Percentiles rank a stretch among this genome's conserved stretches.
phyloP scores from a whole-genome alignment of 1,140 invertebrate genomes.

The Marisa cornuarietis region DNA sequence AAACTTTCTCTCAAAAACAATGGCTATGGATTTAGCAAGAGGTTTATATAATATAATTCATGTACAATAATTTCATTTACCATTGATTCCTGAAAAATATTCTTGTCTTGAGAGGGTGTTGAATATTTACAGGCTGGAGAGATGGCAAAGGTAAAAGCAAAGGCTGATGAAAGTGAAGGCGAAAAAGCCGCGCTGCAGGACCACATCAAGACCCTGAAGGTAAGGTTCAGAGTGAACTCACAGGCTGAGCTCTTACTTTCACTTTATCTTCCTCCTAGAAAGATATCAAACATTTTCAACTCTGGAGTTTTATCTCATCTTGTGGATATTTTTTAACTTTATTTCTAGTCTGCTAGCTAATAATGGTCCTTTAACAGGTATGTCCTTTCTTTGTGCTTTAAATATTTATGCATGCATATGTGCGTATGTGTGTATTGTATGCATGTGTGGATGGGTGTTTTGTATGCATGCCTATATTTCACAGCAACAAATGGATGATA shows the following conservation, averaged over 20 bases:
- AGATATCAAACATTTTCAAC: slow-evolving; percentile 3
- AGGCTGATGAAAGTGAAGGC: slow-evolving; percentile 61
- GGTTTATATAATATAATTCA: too few relatives aligned
- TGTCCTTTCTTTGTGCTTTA: not conserved
- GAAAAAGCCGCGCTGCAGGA: slow-evolving; percentile 58
- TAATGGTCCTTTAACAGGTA: not conserved
- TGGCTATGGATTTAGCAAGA: too few relatives aligned
- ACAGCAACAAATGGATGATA: slow-evolving; percentile 53
- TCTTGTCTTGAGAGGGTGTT: too few relatives aligned
- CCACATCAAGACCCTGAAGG: slow-evolving; percentile 58
- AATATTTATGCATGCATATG: not conserved
- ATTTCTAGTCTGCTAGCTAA: not conserved
- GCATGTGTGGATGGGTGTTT: not conserved
- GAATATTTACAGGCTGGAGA: slow-evolving; percentile 46
- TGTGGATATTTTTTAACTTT: slow-evolving; percentile 4
- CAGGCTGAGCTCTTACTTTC: not conserved
- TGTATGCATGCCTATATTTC: slow-evolving; percentile 24
- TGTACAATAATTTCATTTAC: too few relatives aligned
- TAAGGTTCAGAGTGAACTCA: slow-evolving; percentile 17
- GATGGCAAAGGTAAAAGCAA: slow-evolving; percentile 60
- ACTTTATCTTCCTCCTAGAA: not conserved
- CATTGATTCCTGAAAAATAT: too few relatives aligned
- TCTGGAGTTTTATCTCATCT: not conserved
- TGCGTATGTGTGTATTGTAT: not conserved
- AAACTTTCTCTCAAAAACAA: too few relatives aligned